These are phyloP conservation scores for Gisinianus flammeolus DNA, from an alignment of 2,888 invertebrate species.

Conservation along the genomic window DNA sequence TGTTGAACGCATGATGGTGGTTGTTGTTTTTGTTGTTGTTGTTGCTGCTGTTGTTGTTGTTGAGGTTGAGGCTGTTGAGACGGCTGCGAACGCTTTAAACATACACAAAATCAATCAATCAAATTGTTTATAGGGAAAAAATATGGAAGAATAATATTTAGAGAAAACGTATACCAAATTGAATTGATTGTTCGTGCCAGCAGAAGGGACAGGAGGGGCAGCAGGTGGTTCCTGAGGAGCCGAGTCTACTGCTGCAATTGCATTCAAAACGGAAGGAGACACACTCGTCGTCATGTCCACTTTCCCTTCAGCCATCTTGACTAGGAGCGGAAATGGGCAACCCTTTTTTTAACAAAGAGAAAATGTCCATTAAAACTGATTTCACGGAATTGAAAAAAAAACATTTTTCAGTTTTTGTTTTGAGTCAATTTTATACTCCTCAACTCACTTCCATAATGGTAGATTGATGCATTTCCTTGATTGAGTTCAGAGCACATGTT, in stretches of 20 bases:
- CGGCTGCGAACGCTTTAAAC: too few relatives aligned
- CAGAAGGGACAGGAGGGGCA: not conserved
- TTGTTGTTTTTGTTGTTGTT: too few relatives aligned
- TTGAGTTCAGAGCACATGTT: conserved; percentile 95
- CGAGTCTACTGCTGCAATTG: too few relatives aligned
- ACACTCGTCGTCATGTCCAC: not conserved
- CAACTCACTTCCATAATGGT: conserved; percentile 89
- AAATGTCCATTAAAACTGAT: not conserved
- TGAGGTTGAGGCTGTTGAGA: too few relatives aligned
- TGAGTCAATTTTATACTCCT: not conserved
- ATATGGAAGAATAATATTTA: too few relatives aligned
- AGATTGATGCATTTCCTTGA: conserved; percentile 96
- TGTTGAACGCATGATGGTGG: too few relatives aligned
- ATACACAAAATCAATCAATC: too few relatives aligned
- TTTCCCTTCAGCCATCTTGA: conserved; percentile 83
- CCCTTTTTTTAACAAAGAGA: conserved; percentile 67
- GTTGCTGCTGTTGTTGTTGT: too few relatives aligned
- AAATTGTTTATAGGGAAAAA: too few relatives aligned
- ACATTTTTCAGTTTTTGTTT: not conserved
- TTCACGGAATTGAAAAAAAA: not conserved
- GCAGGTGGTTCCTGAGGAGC: too few relatives aligned
- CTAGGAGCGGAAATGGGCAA: conserved; percentile 95
- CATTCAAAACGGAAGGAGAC: conserved; percentile 2
- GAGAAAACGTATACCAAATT: too few relatives aligned
- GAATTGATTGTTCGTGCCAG: not conserved